phyloP scores from a whole-genome alignment of 2,888 invertebrate genomes.

The Morinoia aosen region DNA sequence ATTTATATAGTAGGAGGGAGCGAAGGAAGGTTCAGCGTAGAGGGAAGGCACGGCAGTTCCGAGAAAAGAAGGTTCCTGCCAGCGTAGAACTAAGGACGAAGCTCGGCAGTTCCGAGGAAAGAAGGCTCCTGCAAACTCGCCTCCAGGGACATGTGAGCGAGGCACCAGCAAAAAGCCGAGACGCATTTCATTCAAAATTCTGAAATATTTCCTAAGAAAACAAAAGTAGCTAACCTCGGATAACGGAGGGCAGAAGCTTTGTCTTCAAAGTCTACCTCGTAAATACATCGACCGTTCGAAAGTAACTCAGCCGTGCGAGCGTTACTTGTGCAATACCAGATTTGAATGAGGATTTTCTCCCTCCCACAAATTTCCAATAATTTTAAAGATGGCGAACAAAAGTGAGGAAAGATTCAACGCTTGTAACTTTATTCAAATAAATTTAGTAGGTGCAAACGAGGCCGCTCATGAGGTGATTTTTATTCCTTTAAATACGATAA shows the following conservation, averaged over 20 bases:
- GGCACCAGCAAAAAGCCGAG: neutral
- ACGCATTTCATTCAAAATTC: neutral
- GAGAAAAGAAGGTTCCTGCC: neutral
- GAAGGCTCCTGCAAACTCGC: neutral
- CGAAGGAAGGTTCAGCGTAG: neutral
- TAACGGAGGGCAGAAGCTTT: neutral
- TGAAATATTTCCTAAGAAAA: neutral
- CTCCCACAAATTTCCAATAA: too few relatives aligned
- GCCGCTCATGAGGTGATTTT: too few relatives aligned
- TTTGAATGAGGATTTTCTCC: too few relatives aligned
- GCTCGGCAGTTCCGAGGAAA: neutral
- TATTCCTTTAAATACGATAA: too few relatives aligned
- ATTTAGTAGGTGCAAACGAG: too few relatives aligned
- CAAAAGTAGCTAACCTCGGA: neutral
- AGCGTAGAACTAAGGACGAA: neutral
- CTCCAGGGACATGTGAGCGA: neutral
- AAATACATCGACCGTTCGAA: too few relatives aligned
- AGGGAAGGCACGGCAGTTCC: neutral
- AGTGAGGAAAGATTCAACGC: too few relatives aligned
- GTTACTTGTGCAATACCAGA: too few relatives aligned
- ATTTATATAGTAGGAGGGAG: neutral
- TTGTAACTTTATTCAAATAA: too few relatives aligned
- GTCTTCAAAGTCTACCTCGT: neutral
- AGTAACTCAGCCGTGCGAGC: too few relatives aligned
- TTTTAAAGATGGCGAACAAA: too few relatives aligned